Conservation (phyloP, 2,888 invertebrate genomes). For the Scaptomyza caliginosa region DNA sequence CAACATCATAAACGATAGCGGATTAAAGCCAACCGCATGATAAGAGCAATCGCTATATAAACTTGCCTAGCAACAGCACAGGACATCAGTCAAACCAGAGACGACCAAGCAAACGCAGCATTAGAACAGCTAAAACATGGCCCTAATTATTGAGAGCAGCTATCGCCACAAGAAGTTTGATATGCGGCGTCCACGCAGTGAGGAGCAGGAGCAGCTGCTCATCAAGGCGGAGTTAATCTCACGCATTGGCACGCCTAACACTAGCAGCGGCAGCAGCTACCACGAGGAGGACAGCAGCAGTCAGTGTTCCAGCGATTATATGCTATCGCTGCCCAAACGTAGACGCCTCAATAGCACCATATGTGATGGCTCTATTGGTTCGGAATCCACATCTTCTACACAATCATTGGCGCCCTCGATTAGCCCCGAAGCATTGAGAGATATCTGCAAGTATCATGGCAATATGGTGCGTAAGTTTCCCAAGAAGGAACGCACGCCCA, state of each 20-base stretch:
- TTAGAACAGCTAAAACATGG: conserved; percentile 1
- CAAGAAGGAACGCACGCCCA: conserved; percentile 78
- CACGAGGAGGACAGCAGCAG: conserved; percentile 48
- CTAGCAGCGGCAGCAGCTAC: conserved; percentile 5
- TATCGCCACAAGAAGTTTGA: conserved; percentile 81
- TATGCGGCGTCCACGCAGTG: conserved; percentile 24
- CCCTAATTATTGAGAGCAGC: conserved; percentile 28
- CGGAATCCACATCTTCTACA: conserved; percentile 48
- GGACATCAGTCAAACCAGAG: conserved; percentile 56
- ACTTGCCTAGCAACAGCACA: conserved; percentile 8
- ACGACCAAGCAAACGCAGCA: conserved; percentile 27
- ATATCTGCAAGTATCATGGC: conserved; percentile 78
- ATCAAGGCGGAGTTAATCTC: conserved; percentile 52
- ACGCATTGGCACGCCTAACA: conserved; percentile 30
- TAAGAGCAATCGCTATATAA: conserved; percentile 52
- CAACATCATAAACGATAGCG: conserved; percentile 63
- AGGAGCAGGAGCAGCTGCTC: conserved; percentile 28
- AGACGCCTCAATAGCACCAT: conserved; percentile 45
- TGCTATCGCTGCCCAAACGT: conserved; percentile 39
- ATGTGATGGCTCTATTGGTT: conserved; percentile 20
- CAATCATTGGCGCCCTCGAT: conserved; percentile 48
- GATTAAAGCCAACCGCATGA: conserved; percentile 37
- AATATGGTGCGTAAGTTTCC: conserved; percentile 82
- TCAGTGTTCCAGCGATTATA: conserved; percentile 48
- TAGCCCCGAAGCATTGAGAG: conserved; percentile 60